phyloP scores from a whole-genome alignment of 2,888 invertebrate genomes.

The Drosophila ustulata region DNA sequence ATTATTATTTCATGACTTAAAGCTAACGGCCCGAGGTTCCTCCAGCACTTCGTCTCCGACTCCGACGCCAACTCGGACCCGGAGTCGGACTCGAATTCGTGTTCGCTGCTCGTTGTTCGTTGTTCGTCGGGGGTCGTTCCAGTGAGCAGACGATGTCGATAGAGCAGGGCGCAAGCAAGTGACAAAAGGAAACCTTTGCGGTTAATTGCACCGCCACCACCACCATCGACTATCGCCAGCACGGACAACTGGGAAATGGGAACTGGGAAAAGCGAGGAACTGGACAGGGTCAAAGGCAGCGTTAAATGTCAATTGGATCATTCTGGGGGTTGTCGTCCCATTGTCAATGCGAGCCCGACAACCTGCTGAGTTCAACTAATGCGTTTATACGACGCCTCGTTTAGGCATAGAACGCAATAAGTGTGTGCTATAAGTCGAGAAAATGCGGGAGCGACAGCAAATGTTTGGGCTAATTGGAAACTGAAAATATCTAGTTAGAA shows the following conservation, averaged over 20 bases:
- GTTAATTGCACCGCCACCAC: constrained; percentile 70
- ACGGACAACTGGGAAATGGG: neutral
- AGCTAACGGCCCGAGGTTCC: constrained; percentile 42
- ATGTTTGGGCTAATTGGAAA: neutral
- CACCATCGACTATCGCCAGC: constrained; percentile 5
- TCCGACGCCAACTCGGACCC: constrained; percentile 8
- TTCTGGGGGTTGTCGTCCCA: constrained; percentile 45
- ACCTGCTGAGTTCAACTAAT: constrained; percentile 21
- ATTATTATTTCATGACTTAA: constrained; percentile 72
- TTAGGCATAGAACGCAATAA: constrained; percentile 1
- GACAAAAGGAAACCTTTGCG: constrained; percentile 78
- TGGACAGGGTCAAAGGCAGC: constrained; percentile 62
- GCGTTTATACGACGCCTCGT: constrained; percentile 4
- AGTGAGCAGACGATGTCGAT: constrained; percentile 35
- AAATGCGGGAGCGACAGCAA: neutral
- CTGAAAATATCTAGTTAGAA: neutral
- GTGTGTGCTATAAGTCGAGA: neutral
- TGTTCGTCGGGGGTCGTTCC: constrained; percentile 25
- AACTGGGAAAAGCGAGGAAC: neutral
- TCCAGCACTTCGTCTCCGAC: neutral
- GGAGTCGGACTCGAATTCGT: constrained; percentile 2
- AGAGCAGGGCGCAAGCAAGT: constrained; percentile 35
- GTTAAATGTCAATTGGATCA: constrained; percentile 75
- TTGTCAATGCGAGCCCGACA: constrained; percentile 44
- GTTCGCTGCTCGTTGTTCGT: no score